Evolutionary conservation across 1,140 invertebrate species (phyloP).

Genomic region (Bombus pascuorum): DNA sequence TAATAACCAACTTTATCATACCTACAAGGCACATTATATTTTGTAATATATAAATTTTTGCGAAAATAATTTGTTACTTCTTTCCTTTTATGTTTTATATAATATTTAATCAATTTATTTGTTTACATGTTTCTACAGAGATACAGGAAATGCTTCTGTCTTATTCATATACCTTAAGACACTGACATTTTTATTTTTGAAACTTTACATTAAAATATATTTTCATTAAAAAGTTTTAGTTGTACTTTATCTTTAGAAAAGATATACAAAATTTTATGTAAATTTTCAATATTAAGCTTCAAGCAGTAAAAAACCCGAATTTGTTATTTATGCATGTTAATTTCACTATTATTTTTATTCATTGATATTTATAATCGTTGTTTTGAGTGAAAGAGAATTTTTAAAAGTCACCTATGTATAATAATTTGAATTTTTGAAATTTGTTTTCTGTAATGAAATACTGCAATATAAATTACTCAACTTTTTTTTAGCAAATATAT

Average conservation of each 20-base stretch:
- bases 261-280: background rate
- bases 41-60: conserved; percentile 36
- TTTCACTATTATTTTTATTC: background rate
- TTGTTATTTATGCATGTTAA: background rate
- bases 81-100: background rate
- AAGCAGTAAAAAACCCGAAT: background rate
- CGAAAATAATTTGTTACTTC: conserved; percentile 42
- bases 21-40: conserved; percentile 53
- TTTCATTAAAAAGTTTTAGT: background rate
- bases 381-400: conserved; percentile 1
- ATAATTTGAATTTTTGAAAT: background rate
- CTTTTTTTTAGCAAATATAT: conserved; percentile 7
- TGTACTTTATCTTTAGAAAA: background rate
- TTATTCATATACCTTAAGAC: background rate
- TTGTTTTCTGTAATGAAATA: background rate
- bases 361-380: background rate
- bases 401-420: background rate
- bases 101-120: conserved; percentile 21
- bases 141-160: background rate
- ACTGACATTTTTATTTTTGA: background rate
- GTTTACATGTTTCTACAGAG: conserved; percentile 9
- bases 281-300: background rate
- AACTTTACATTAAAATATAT: background rate
- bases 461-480: background rate
- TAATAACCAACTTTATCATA: conserved; percentile 33